These are phyloP conservation scores for Spilogale gracilis DNA, from an alignment of 2,113 vertebrate genomes.

Conservation along the genomic window DNA sequence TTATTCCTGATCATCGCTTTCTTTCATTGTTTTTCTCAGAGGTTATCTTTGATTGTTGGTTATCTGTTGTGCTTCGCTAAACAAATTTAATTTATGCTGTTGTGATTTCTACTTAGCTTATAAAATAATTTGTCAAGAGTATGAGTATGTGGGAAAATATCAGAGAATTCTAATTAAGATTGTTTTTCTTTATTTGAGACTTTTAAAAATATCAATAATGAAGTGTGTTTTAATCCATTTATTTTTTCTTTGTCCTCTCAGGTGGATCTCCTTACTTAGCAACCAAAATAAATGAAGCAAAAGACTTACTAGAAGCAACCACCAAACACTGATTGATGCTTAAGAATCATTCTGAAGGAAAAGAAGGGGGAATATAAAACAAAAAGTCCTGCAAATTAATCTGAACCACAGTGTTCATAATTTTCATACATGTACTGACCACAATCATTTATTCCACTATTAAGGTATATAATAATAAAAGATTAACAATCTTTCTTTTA, in stretches of 20 bases:
- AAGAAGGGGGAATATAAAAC: background rate
- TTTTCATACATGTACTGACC: background rate
- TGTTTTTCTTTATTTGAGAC: constrained; percentile 40
- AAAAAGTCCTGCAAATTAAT: background rate
- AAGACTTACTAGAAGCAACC: constrained; percentile 91
- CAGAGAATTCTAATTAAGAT: constrained; percentile 56
- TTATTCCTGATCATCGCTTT: constrained; percentile 39
- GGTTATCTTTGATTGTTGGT: constrained; percentile 61
- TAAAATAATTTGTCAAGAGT: constrained; percentile 32
- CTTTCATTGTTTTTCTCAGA: constrained; percentile 38
- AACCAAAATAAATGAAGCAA: constrained; percentile 94
- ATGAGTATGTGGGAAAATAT: constrained; percentile 64
- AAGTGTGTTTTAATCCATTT: constrained; percentile 59
- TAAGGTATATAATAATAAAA: constrained; percentile 74
- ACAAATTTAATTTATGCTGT: constrained; percentile 68
- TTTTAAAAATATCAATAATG: constrained; percentile 27
- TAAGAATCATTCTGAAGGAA: background rate
- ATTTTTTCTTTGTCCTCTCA: constrained; percentile 83
- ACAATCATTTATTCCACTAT: constrained; percentile 41
- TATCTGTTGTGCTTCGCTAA: constrained; percentile 65
- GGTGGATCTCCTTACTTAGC: constrained; percentile 94
- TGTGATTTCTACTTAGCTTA: constrained; percentile 53
- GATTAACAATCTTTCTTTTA: background rate
- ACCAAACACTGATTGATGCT: constrained; percentile 87
- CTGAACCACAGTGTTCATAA: background rate